Percentiles rank a stretch among this genome's conserved stretches.
These are phyloP conservation scores for Limnephilus lunatus DNA, from an alignment of 2,888 invertebrate genomes.

Conservation along the genomic window DNA sequence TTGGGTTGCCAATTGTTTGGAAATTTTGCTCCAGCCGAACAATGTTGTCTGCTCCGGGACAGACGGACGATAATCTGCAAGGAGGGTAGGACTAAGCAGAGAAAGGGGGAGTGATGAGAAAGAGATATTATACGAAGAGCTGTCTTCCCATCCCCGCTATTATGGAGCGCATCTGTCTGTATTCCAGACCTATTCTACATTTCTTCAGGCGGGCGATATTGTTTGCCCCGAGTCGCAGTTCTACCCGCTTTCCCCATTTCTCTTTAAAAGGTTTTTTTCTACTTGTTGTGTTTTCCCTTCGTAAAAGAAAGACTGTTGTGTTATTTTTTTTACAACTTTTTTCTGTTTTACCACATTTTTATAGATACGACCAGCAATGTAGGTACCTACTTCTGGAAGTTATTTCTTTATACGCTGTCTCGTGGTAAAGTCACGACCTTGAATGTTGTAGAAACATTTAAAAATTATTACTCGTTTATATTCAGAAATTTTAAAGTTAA, in stretches of 20 bases:
- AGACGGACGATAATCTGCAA: conserved; percentile 60
- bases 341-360: conserved; percentile 20
- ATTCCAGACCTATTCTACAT: conserved; percentile 36
- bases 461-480: background rate
- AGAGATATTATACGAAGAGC: conserved; percentile 31
- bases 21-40: conserved; percentile 60
- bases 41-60: conserved; percentile 63
- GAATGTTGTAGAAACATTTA: background rate
- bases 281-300: conserved; percentile 13
- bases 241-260: conserved; percentile 9
- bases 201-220: conserved; percentile 35
- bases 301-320: background rate
- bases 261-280: conserved; percentile 28
- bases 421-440: background rate
- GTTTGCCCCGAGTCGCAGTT: conserved; percentile 36
- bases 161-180: conserved; percentile 47
- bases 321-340: conserved; percentile 13
- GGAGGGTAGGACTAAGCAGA: conserved; percentile 39
- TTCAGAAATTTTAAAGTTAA: background rate
- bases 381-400: background rate
- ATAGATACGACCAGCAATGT: conserved; percentile 19
- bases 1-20: conserved; percentile 63
- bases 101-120: conserved; percentile 44
- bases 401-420: background rate
- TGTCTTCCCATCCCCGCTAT: conserved; percentile 45